Evolutionary conservation across 2,888 invertebrate species (phyloP).

Genomic region (Mylabris sibirica): DNA sequence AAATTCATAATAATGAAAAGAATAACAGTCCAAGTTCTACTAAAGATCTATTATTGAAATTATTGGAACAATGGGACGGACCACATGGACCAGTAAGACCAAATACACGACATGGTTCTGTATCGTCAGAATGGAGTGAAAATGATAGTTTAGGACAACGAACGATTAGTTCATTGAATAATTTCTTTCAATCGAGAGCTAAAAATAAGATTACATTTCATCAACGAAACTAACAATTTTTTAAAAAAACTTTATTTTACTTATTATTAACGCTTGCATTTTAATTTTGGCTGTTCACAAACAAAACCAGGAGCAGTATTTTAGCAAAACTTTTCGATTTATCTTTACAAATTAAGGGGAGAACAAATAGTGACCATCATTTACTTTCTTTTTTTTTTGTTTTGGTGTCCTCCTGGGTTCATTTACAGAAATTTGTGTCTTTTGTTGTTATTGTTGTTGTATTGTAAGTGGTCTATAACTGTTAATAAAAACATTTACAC

Average conservation of each 20-base stretch:
- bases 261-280: conserved; percentile 32
- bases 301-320: conserved; percentile 11
- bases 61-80: conserved; percentile 82
- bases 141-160: conserved; percentile 77
- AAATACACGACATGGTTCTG: conserved; percentile 72
- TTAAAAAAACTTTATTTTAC: neutral
- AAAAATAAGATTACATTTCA: conserved; percentile 56
- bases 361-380: conserved; percentile 21
- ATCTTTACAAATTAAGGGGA: conserved; percentile 13
- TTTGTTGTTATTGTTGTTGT: conserved; percentile 24
- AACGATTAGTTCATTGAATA: conserved; percentile 82
- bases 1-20: conserved; percentile 37
- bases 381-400: conserved; percentile 9
- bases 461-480: neutral
- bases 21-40: conserved; percentile 72
- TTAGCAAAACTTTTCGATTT: neutral
- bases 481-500: conserved; percentile 13
- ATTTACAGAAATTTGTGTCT: conserved; percentile 20
- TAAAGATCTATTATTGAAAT: conserved; percentile 77
- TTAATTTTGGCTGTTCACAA: conserved; percentile 48
- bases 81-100: conserved; percentile 63
- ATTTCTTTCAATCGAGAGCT: conserved; percentile 72
- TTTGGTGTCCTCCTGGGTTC: conserved; percentile 17
- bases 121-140: conserved; percentile 79
- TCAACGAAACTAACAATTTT: conserved; percentile 43